These are phyloP conservation scores for Pontoporia blainvillei DNA, from an alignment of 2,113 vertebrate species.

Conservation along the genomic window DNA sequence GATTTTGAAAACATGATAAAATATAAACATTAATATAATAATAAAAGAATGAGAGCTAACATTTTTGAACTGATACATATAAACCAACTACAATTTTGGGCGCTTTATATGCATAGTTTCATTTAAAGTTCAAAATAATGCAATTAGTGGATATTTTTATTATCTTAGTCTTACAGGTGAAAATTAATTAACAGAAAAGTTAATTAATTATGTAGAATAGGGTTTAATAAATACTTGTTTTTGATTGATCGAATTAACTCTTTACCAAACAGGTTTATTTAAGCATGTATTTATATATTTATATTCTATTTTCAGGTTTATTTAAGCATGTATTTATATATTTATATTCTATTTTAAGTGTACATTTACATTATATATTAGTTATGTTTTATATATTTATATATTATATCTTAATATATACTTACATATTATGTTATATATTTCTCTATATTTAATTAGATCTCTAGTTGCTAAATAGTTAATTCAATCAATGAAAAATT, in stretches of 20 bases:
- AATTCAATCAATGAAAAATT: background rate
- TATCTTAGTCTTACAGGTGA: background rate
- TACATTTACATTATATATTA: background rate
- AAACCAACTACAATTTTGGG: background rate
- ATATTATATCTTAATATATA: background rate
- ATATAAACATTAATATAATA: background rate
- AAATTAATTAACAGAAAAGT: no score
- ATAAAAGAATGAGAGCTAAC: background rate
- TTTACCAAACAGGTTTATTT: background rate
- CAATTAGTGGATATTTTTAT: background rate
- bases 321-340: background rate
- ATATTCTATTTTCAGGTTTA: background rate
- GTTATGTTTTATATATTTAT: background rate
- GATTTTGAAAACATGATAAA: background rate
- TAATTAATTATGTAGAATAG: background rate
- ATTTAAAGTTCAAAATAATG: background rate
- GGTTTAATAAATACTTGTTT: background rate
- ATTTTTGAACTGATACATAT: background rate
- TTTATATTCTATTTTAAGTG: background rate
- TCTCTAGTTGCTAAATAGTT: background rate
- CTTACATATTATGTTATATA: background rate
- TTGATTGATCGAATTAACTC: background rate
- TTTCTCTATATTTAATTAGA: background rate
- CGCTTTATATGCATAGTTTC: background rate
- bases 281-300: background rate